Evolutionary conservation across 2,888 invertebrate species (phyloP), one percentile per base, ranked within the genome.

Genomic region (Epicampocera succincta): DNA sequence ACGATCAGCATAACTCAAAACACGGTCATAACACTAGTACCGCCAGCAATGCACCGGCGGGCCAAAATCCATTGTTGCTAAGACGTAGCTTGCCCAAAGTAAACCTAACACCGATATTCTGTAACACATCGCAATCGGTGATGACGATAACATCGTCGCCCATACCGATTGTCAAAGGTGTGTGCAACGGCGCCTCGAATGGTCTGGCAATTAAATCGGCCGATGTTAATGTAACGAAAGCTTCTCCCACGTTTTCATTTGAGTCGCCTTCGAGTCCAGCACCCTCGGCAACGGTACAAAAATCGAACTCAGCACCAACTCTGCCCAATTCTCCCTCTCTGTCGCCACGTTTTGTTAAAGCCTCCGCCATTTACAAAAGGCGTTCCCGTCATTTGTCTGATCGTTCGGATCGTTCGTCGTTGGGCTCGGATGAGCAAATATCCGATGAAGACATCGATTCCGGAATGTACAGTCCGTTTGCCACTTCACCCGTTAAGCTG

Each of bases 331-430:
- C 90, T 0, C 86, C 90, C 69, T 89, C 90, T 12, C 85, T 91
- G 2, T 91, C 91, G 40, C 91, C 91, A 4, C 87, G 91, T 13
- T 91, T 91, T 60, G 86, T 90, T 81, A 91, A 91, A 76, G 90
- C 90, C 84, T 88, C 91, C 42, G 88, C 90, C 21, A 88, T 90
- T 52, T 89, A 90, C 25, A 91, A 91, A 80, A 87, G 91, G 46
- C 89, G 91, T 15, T 90, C 91, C 9, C 88, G 91, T 0, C 91
- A 91, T 84, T 84, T 91, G 25, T 91, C 91, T 72, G 91, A 91
- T 86, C 90, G 91, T 33, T 91, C 91, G 5, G 91, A 91, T 84
- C 89, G 91, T 69, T 90, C 90, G 29, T 91, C 91, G 0, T 80
- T 91, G 11, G 90, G 91, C 12, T 91, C 91, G 4, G 91, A 91